phyloP scores from a whole-genome alignment of 2,888 invertebrate genomes.

The Mellilla xanthometata region DNA sequence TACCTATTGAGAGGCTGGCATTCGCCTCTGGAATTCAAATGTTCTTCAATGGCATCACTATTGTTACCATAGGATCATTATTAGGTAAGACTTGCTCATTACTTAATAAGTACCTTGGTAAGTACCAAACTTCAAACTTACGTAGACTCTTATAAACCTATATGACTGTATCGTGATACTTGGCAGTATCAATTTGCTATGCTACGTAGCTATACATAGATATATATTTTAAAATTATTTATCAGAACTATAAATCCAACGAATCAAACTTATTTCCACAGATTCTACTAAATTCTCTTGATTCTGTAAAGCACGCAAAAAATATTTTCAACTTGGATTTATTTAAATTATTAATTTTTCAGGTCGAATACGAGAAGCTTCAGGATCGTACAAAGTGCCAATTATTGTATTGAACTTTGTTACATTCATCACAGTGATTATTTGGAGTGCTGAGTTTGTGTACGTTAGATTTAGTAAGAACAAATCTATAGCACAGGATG shows the following conservation, averaged over 20 bases:
- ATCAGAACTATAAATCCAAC: too few relatives aligned
- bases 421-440: conserved; percentile 80
- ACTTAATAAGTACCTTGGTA: too few relatives aligned
- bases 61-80: conserved; percentile 83
- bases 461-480: conserved; percentile 56
- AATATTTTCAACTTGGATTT: too few relatives aligned
- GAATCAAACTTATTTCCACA: too few relatives aligned
- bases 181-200: too few relatives aligned
- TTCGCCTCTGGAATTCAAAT: conserved; percentile 88
- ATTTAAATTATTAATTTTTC: conserved; percentile 48
- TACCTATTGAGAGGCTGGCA: conserved; percentile 85
- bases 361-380: conserved; percentile 84
- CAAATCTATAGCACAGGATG: conserved; percentile 24
- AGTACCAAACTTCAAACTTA: too few relatives aligned
- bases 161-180: too few relatives aligned
- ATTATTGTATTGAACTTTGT: conserved; percentile 84
- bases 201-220: too few relatives aligned
- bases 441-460: conserved; percentile 82
- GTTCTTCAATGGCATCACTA: conserved; percentile 85
- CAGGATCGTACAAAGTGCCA: conserved; percentile 83
- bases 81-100: conserved; percentile 75
- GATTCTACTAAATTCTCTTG: too few relatives aligned
- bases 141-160: too few relatives aligned
- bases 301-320: too few relatives aligned
- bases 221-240: too few relatives aligned